Base-by-base conservation (phyloP, 2,113 vertebrate genomes). In the Tricholaema leucomelas region DNA sequence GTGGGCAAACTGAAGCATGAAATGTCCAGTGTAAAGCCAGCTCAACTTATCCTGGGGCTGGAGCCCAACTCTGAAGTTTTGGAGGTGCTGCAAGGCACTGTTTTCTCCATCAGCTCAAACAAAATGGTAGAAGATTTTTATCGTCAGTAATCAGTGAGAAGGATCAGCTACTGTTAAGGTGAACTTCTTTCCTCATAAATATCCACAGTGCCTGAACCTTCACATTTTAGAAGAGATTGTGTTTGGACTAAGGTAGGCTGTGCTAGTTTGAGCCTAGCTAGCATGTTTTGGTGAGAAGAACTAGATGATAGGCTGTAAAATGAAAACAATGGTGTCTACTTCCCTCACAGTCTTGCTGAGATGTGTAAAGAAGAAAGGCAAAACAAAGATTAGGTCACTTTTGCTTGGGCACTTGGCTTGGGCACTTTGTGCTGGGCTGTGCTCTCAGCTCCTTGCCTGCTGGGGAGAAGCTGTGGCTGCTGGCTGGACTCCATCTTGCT, bases 1-100 rank as follows among this genome's bases (percentile, higher is more conserved):
- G 16, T 0, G 1, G 35, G 16, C 14, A 67, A 89, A 50, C 10
- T 2, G 5, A 74, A 67, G 10, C 2, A 17, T 3, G 12, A 2
- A 2, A 65, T 6, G 12, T 10, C 14, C 50, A 23, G 15, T 4
- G 14, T 25, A 36, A 58, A 8, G 20, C 11, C 40, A 66, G 16
- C 23, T 71, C 35, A 50, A 3, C 3, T 38, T 30, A 44, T 23
- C 7, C 9, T 6, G 11, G 21, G 31, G 15, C 40, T 80, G 31
- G 17, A 44, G 7, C 21, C 25, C 33, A 3, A 8, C 9, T 30
- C n/a, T 31, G 40, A 67, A 66, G 19, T 27, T 31, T 8, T 6
- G 5, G 50, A 80, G 24, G 6, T 82, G 44, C 30, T 85, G 24
- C 6, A 28, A 66, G 12, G 31, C 30, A 40, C 11, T 1, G 1